phyloP scores from a whole-genome alignment of 2,797 vertebrate genomes.

The Eulemur albifrons region DNA sequence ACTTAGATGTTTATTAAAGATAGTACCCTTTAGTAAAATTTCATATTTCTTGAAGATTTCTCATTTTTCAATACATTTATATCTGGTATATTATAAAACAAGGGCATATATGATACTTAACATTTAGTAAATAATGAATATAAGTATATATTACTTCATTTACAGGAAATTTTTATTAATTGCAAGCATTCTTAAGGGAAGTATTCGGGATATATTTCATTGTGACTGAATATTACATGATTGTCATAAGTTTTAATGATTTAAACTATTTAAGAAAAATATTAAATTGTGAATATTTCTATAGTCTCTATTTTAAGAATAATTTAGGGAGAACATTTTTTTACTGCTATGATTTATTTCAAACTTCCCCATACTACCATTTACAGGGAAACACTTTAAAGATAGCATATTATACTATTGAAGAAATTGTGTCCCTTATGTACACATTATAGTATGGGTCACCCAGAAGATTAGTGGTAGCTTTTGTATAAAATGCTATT shows the following conservation, averaged over 20 bases:
- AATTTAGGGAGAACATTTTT: neutral
- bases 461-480: neutral
- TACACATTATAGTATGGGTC: neutral
- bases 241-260: neutral
- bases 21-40: neutral
- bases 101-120: neutral
- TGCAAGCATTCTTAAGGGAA: neutral
- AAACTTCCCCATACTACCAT: neutral
- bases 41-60: neutral
- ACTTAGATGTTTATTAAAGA: constrained; percentile 19
- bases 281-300: neutral
- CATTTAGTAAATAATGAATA: neutral
- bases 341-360: neutral
- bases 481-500: neutral
- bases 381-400: constrained; percentile 8
- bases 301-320: neutral
- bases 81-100: neutral
- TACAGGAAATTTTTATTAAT: neutral
- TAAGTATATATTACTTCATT: neutral
- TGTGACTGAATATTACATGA: neutral
- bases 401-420: neutral
- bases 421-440: neutral
- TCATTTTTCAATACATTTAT: neutral
- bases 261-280: neutral
- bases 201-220: neutral